Evolutionary conservation across 2,797 vertebrate species (phyloP), one percentile per base, ranked within the genome.

Genomic region (Gouania willdenowi): DNA sequence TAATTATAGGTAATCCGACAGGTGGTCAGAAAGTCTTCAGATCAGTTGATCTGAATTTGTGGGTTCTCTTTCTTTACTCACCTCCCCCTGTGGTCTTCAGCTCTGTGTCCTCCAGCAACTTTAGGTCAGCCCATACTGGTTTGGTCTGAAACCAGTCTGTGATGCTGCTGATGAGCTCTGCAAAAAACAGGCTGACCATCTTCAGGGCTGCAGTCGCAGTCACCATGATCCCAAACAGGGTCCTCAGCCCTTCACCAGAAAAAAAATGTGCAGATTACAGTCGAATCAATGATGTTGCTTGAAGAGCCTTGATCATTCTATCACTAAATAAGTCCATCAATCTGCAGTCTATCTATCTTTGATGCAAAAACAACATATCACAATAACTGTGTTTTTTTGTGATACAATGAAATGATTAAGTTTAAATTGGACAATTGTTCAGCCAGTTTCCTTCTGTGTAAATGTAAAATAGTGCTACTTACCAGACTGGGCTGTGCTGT

Each of bases 61-160:
- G 27, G 11, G 28, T 12, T 28, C 4, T 30, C 12, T 28, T 28
- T 5, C 10, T 2, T 4, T 31, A 43, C 65, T 47, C 43, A 78
- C 74, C 32, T 0, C 77, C 82, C 51, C 77, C 75, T 6, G 77
- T 82, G 16, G 54, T 66, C 52, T 63, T 83, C 37, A 82, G 50
- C n/a, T 79, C 79, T 12, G 77, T 77, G 29, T 71, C 33, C 60
- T 72, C 74, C 63, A 85, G 68, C 5, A 78, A 43, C 35, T 64
- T 26, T 1, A 74, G 23, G 41, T 69, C 31, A 0, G 75, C 82
- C 68, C 81, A 78, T 27, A 5, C 55, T 46, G 81, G 61, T 66
- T 70, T 58, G 13, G 71, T 79, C 51, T 77, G 75, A 35, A 83
- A 80, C 74, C 71, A 77, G 75, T 65, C 79, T 8, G 56, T 75